phyloP scores from a whole-genome alignment of 2,113 vertebrate genomes.

The Globicephala melas region DNA sequence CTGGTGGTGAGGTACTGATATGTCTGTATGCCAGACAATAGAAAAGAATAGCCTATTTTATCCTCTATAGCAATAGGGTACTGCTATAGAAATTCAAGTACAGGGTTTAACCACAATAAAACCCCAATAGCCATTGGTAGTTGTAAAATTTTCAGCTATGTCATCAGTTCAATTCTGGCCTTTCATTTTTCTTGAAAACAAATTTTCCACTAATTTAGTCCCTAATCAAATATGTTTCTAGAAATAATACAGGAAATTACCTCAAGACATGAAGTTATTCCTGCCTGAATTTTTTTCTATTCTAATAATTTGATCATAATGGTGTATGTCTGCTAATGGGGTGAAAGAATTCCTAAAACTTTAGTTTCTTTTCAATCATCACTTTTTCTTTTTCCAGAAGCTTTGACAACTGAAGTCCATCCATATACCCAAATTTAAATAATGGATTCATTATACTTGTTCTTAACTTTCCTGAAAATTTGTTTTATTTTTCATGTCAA shows the following conservation, averaged over 20 bases:
- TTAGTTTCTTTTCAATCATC: neutral
- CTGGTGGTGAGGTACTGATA: neutral
- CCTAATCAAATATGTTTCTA: neutral
- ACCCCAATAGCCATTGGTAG: neutral
- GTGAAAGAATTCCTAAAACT: conserved; percentile 19
- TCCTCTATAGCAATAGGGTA: neutral
- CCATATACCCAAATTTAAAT: neutral
- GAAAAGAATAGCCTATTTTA: neutral
- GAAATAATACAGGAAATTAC: neutral
- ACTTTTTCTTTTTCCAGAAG: neutral
- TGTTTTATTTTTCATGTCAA: neutral
- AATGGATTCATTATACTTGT: neutral
- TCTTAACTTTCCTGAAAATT: conserved; percentile 1
- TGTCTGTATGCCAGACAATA: neutral
- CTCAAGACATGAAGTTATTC: neutral
- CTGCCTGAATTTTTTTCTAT: neutral
- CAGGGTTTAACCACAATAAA: neutral
- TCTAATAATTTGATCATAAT: neutral
- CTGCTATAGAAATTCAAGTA: neutral
- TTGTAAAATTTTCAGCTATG: neutral
- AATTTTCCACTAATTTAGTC: neutral
- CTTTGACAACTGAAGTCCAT: neutral
- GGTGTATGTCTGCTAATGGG: neutral
- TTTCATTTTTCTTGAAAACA: conserved; percentile 41
- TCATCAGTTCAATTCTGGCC: neutral